A percentile compares a stretch with the other conserved stretches of the same genome.
These are phyloP conservation scores for Cephalopterus ornatus DNA, from an alignment of 2,113 vertebrate genomes.

Conservation along the genomic window DNA sequence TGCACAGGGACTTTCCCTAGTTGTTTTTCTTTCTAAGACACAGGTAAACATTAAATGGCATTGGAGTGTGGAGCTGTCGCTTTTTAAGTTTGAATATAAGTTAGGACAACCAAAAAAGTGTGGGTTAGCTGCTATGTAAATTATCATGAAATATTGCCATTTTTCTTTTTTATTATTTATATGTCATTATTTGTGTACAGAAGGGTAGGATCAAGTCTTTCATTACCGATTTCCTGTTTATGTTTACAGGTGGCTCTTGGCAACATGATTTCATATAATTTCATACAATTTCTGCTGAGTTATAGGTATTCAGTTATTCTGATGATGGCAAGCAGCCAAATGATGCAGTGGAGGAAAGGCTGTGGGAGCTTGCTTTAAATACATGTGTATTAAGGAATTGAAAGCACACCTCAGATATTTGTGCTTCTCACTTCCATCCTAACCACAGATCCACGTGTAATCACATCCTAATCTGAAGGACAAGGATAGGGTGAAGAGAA, in stretches of 20 bases:
- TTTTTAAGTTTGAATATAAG: background rate
- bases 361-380: background rate
- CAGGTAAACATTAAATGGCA: background rate
- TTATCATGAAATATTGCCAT: background rate
- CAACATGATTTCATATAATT: background rate
- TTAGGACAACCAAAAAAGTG: background rate
- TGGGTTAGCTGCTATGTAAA: background rate
- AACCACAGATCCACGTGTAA: background rate
- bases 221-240: rapidly evolving
- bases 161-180: background rate
- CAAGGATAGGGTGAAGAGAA: background rate
- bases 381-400: background rate
- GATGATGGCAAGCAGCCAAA: background rate
- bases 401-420: background rate
- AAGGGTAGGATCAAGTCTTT: background rate
- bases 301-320: background rate
- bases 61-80: background rate
- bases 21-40: background rate
- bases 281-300: background rate
- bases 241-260: background rate
- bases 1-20: background rate
- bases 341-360: background rate
- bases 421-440: background rate
- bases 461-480: background rate
- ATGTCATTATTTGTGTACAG: background rate